A percentile compares a stretch with the other conserved stretches of the same genome.
Evolutionary conservation across 2,113 vertebrate genomes (phyloP).

Genomic region (Silurus asotus): DNA sequence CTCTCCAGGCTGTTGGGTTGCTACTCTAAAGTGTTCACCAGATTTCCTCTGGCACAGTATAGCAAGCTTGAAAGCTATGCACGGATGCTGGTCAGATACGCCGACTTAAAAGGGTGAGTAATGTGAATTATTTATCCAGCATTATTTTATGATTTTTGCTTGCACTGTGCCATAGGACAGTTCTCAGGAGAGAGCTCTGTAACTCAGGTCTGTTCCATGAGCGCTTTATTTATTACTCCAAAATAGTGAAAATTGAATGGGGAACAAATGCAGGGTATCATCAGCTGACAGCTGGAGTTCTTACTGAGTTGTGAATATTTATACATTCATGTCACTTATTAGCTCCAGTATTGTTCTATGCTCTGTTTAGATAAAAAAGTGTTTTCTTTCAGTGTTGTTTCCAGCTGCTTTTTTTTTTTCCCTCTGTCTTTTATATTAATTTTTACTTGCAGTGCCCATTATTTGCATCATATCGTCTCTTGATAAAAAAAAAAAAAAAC

Average conservation of each 20-base stretch:
- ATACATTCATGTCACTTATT: not conserved
- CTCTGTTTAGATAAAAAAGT: too few relatives aligned
- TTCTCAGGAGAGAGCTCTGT: not conserved
- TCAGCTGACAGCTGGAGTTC: not conserved
- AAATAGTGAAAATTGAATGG: not conserved
- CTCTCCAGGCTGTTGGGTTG: conserved; percentile 84
- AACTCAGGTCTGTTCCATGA: not conserved
- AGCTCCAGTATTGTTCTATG: too few relatives aligned
- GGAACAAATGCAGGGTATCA: not conserved
- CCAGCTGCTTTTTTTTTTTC: too few relatives aligned
- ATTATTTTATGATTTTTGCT: not conserved
- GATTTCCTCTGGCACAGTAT: conserved; percentile 82
- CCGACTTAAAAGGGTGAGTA: conserved; percentile 92
- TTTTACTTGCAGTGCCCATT: too few relatives aligned
- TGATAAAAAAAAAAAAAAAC: too few relatives aligned
- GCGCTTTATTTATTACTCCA: not conserved
- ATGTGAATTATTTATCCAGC: not conserved
- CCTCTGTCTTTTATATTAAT: too few relatives aligned
- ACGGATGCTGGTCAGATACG: conserved; percentile 88
- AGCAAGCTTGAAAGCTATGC: conserved; percentile 87
- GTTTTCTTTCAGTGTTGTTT: too few relatives aligned
- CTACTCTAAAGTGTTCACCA: conserved; percentile 85
- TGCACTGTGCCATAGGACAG: not conserved
- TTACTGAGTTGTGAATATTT: not conserved
- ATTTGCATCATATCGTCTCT: too few relatives aligned